A percentile compares a stretch with the other conserved stretches of the same genome.
These are phyloP conservation scores for Turnix velox DNA, from an alignment of 2,113 vertebrate genomes.

Conservation along the genomic window DNA sequence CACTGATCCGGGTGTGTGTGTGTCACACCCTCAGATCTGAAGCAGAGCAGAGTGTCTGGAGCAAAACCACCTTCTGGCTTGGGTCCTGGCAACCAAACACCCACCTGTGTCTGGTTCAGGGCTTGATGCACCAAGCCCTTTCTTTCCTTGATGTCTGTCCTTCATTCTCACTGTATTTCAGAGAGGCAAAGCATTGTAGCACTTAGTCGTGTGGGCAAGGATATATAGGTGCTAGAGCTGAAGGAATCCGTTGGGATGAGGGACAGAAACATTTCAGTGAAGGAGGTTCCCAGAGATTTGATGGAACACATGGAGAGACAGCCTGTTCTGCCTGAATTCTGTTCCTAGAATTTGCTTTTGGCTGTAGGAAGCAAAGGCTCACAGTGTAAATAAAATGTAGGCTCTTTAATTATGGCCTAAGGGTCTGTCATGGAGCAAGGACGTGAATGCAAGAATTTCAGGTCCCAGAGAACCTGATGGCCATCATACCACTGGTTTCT, in stretches of 20 bases:
- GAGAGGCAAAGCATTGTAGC: neutral
- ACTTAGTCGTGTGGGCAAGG: neutral
- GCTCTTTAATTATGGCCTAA: neutral
- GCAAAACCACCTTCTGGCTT: neutral
- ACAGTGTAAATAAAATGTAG: neutral
- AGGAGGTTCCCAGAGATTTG: neutral
- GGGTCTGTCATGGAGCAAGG: neutral
- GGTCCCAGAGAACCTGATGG: neutral
- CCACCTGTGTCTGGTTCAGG: fast-evolving
- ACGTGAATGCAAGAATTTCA: neutral
- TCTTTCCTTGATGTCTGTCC: neutral
- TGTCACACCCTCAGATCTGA: neutral
- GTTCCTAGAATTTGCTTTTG: neutral
- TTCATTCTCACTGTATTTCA: neutral
- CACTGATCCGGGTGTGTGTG: fast-evolving
- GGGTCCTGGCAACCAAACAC: neutral
- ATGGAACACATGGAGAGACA: neutral
- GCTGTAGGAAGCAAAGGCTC: neutral
- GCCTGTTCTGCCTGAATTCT: neutral
- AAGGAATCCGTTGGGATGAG: neutral
- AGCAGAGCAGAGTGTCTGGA: neutral
- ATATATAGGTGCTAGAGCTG: neutral
- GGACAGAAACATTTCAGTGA: neutral
- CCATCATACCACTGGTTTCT: neutral
- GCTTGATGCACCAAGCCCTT: neutral